Percentiles rank a stretch among this genome's conserved stretches.
Evolutionary conservation across 2,797 vertebrate species (phyloP).

Genomic region (Pseudocheirus occidentalis): DNA sequence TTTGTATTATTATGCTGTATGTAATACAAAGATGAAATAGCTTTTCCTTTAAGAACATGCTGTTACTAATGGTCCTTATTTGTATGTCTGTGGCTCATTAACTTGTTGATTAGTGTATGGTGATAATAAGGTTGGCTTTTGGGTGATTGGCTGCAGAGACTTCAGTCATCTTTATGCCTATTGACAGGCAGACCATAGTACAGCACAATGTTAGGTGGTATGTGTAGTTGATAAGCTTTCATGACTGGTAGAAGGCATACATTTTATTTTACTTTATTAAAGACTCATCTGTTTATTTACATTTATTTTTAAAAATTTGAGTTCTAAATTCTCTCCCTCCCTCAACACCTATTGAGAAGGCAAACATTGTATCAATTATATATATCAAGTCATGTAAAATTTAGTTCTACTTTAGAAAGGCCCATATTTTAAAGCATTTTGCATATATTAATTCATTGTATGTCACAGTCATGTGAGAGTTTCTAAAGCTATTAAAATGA

Average conservation of each 20-base stretch:
- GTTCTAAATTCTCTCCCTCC: neutral
- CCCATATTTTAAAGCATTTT: neutral
- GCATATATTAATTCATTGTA: neutral
- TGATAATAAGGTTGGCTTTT: neutral
- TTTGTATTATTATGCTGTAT: neutral
- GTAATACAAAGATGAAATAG: neutral
- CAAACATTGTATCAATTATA: neutral
- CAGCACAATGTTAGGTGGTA: neutral
- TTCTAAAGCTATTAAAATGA: neutral
- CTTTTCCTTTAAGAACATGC: neutral
- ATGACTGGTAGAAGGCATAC: neutral
- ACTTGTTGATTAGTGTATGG: neutral
- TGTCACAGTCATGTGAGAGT: neutral
- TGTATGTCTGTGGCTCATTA: neutral
- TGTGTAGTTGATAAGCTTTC: neutral
- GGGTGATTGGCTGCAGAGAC: neutral
- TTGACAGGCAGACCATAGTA: neutral
- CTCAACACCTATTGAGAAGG: neutral
- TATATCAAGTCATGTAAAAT: neutral
- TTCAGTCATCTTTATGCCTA: neutral
- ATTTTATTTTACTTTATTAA: neutral
- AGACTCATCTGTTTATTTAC: neutral
- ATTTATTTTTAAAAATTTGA: neutral
- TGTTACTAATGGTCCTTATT: neutral
- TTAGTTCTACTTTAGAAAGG: neutral